These are phyloP conservation scores for Mionectes olivaceus DNA, from an alignment of 2,797 vertebrate genomes.

Conservation along the genomic window DNA sequence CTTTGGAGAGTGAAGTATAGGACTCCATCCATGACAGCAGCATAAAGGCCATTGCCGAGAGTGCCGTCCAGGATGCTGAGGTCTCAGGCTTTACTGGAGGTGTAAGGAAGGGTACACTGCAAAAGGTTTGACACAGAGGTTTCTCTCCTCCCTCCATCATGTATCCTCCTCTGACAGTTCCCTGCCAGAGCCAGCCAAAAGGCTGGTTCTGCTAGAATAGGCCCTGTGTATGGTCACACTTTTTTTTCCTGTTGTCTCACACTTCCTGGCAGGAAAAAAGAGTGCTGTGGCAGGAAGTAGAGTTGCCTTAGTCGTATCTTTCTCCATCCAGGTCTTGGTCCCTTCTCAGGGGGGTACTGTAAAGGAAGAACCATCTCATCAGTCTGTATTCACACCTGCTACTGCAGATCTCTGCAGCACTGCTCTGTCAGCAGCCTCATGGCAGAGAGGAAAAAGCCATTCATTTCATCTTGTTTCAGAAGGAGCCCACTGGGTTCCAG, in stretches of 20 bases:
- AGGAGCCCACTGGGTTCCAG: background rate
- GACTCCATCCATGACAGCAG: background rate
- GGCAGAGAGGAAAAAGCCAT: background rate
- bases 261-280: background rate
- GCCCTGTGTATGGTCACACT: background rate
- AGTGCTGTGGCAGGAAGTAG: background rate
- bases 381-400: background rate
- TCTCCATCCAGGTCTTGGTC: background rate
- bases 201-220: background rate
- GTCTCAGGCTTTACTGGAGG: background rate
- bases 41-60: rapidly evolving
- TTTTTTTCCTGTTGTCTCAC: background rate
- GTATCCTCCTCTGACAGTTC: background rate
- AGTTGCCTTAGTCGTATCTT: background rate
- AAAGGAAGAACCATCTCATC: background rate
- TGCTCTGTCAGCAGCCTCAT: background rate
- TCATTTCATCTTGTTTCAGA: background rate
- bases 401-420: rapidly evolving
- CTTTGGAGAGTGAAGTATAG: background rate
- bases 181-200: background rate
- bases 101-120: background rate
- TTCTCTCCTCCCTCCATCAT: background rate
- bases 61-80: background rate
- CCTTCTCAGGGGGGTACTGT: background rate
- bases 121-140: background rate